Evolutionary conservation across 2,888 invertebrate species (phyloP).

Genomic region (Agonopterix arenella): DNA sequence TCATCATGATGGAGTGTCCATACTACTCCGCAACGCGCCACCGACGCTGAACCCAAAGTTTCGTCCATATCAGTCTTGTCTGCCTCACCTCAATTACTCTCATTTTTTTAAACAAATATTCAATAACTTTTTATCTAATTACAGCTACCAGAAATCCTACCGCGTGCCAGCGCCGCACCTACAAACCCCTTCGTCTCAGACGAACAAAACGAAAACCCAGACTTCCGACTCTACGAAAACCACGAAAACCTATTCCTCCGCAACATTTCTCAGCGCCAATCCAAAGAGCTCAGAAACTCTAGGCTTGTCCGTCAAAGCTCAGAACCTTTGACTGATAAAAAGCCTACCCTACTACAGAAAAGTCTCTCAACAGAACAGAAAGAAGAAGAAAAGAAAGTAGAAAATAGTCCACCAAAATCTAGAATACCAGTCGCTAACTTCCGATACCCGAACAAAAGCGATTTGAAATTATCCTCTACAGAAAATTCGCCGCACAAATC

Average conservation of each 20-base stretch:
- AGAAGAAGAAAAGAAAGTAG: slow-evolving; percentile 20
- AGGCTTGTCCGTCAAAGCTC: slow-evolving; percentile 57
- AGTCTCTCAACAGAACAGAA: slow-evolving; percentile 60
- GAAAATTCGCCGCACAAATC: slow-evolving; percentile 55
- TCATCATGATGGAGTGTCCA: too few relatives aligned
- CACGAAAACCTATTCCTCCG: slow-evolving; percentile 62
- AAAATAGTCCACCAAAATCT: slow-evolving; percentile 48
- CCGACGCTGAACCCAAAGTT: too few relatives aligned
- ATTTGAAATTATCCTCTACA: slow-evolving; percentile 36
- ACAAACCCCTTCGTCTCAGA: slow-evolving; percentile 55
- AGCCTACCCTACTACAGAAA: slow-evolving; percentile 43
- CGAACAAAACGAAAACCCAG: slow-evolving; percentile 32
- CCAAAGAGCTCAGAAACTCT: slow-evolving; percentile 55
- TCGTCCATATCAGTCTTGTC: too few relatives aligned
- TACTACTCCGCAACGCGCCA: too few relatives aligned
- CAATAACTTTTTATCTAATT: neutral
- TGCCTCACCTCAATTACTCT: too few relatives aligned
- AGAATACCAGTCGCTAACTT: slow-evolving; percentile 69
- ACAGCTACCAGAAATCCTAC: slow-evolving; percentile 64
- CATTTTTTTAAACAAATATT: too few relatives aligned
- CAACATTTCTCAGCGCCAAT: slow-evolving; percentile 60
- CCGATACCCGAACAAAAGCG: slow-evolving; percentile 63
- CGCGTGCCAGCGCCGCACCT: slow-evolving; percentile 37
- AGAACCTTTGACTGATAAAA: slow-evolving; percentile 56
- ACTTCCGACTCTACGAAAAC: slow-evolving; percentile 59